Base-by-base conservation (phyloP, 2,797 vertebrate species). In the Hyperoplus lanceolatus region DNA sequence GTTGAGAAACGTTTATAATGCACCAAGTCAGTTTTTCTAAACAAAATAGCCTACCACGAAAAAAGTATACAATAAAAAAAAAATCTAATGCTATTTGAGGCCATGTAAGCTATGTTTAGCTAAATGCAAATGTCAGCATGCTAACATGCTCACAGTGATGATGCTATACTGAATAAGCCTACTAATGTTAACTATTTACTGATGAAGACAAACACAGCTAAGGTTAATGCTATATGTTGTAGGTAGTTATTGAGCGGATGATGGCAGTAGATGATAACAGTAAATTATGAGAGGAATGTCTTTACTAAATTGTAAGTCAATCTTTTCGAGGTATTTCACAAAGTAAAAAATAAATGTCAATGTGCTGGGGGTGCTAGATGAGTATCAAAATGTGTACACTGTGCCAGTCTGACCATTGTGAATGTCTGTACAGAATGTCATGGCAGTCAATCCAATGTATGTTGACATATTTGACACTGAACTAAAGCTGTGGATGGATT, bases 401-500 rank as follows among this genome's bases (percentile, higher is more conserved):
- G 12, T 29, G 11, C 43, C 59, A 61, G 13, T 60, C n/a, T 1
- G n/a, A 53, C n/a, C 18, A 54, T 8, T 21, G 18, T 4, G 0
- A 21, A 60, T 39, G 4, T 55, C 14, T n/a, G 8, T 29, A 5
- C 13, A 21, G 15, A 14, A 18, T 4, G 43, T 12, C 3, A 16
- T 38, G 2, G 5, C 13, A 51, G 15, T 70, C 21, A 36, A 45
- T 66, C 14, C 10, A 42, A 5, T 55, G 5, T 41, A 8, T 42
- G 42, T 63, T 61, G 55, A 49, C 36, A 45, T 49, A 68, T 45
- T 54, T 79, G 15, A 61, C 41, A 61, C 50, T 43, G 46, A 0
- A 54, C 55, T 59, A 13, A 45, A 49, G 41, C 7, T 1, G 0
- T 21, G 15, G 16, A 16, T 2, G 9, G 13, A 39, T 39, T 3